Evolutionary conservation across 2,888 invertebrate species (phyloP).

Genomic region (Lasioglossum zephyrum): DNA sequence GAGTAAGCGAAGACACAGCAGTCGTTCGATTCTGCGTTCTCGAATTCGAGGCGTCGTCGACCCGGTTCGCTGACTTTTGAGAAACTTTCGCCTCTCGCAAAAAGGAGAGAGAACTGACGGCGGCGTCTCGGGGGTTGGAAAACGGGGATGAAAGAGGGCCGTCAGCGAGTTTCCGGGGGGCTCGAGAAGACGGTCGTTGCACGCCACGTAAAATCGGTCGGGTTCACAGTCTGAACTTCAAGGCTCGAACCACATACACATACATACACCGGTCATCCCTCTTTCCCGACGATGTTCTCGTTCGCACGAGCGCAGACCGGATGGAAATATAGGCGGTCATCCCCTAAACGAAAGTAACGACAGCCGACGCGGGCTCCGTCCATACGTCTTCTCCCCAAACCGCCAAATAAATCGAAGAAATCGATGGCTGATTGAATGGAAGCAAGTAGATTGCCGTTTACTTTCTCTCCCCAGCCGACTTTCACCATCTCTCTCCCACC

Average conservation of each 20-base stretch:
- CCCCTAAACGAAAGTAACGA: slow-evolving; percentile 74
- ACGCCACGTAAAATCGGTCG: slow-evolving; percentile 66
- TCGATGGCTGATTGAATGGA: slow-evolving; percentile 81
- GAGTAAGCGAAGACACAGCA: not conserved
- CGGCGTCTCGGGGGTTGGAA: not conserved
- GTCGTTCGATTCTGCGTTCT: not conserved
- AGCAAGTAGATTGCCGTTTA: slow-evolving; percentile 77
- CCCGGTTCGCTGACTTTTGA: slow-evolving; percentile 54
- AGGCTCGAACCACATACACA: not conserved
- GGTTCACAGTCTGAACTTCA: slow-evolving; percentile 41
- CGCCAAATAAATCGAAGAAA: slow-evolving; percentile 79
- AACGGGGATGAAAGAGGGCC: slow-evolving; percentile 63
- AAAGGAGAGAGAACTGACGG: slow-evolving; percentile 1
- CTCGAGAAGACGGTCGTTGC: slow-evolving; percentile 68
- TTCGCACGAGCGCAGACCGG: slow-evolving; percentile 11
- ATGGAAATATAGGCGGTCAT: slow-evolving; percentile 74
- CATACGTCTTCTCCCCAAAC: slow-evolving; percentile 74
- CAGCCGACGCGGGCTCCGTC: slow-evolving; percentile 71
- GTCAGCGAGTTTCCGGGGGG: slow-evolving; percentile 69
- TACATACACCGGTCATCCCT: slow-evolving; percentile 50
- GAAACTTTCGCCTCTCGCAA: slow-evolving; percentile 34
- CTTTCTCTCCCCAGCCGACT: slow-evolving; percentile 50
- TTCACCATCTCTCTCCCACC: not conserved
- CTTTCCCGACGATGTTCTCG: not conserved
- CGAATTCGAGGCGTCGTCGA: no score